These are phyloP conservation scores for Panonychus citri DNA, from an alignment of 1,140 invertebrate genomes.

Conservation along the genomic window DNA sequence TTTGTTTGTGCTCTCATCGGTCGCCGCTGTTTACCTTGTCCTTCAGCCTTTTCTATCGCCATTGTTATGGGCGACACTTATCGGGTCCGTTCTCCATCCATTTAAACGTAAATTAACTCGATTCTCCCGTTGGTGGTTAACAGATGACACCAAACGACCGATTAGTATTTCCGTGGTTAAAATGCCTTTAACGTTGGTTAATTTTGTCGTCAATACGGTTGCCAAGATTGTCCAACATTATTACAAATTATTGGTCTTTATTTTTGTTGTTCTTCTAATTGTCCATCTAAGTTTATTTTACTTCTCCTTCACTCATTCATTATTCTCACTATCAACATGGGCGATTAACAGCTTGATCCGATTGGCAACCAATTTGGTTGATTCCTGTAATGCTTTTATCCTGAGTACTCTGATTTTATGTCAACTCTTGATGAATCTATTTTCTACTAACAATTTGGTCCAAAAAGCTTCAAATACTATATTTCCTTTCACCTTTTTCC, in stretches of 20 bases:
- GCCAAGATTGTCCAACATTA: slow-evolving; percentile 26
- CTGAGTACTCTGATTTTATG: not conserved
- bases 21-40: slow-evolving; percentile 55
- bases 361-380: not conserved
- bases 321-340: not conserved
- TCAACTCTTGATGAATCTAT: not conserved
- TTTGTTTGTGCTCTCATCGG: slow-evolving; percentile 36
- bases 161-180: slow-evolving; percentile 38
- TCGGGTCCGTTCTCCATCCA: slow-evolving; percentile 67
- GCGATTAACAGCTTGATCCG: not conserved
- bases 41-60: slow-evolving; percentile 64
- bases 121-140: slow-evolving; percentile 40
- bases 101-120: slow-evolving; percentile 51
- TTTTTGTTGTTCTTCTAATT: slow-evolving; percentile 12
- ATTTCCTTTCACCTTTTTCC: not conserved
- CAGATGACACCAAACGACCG: slow-evolving; percentile 26
- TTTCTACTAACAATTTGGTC: not conserved
- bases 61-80: slow-evolving; percentile 73
- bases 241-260: slow-evolving; percentile 17
- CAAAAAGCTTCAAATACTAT: not conserved
- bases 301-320: slow-evolving; percentile 19
- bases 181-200: slow-evolving; percentile 44
- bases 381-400: not conserved
- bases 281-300: slow-evolving; percentile 6
- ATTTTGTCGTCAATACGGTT: slow-evolving; percentile 41